Percentiles rank a stretch among this genome's conserved stretches.
phyloP scores from a whole-genome alignment of 2,113 vertebrate genomes.

The Pelmatolapia mariae region DNA sequence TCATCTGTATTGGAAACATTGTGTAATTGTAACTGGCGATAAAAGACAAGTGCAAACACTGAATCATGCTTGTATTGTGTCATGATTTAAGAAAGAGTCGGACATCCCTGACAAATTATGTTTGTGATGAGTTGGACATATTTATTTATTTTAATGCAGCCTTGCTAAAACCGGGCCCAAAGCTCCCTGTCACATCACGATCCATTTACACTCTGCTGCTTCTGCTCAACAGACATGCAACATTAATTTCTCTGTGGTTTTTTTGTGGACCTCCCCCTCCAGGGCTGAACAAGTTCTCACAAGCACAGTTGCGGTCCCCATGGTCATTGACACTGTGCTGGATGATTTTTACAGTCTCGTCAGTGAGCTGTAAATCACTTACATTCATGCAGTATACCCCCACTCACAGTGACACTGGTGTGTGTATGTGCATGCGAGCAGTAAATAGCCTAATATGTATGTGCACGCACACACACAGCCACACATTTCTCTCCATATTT shows the following conservation, averaged over 20 bases:
- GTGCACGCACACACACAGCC: neutral
- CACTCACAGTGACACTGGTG: slow-evolving; percentile 17
- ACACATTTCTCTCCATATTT: neutral
- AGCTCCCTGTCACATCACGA: neutral
- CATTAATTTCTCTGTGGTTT: slow-evolving; percentile 24
- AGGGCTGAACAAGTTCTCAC: slow-evolving; percentile 3
- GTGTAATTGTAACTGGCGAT: neutral
- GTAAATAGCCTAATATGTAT: neutral
- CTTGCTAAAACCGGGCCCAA: neutral
- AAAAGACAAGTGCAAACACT: neutral
- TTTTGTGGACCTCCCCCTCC: neutral
- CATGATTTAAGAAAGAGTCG: neutral
- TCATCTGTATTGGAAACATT: neutral
- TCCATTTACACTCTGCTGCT: slow-evolving; percentile 19
- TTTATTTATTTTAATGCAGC: neutral
- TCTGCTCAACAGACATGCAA: slow-evolving; percentile 11
- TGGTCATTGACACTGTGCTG: neutral
- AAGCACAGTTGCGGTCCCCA: neutral
- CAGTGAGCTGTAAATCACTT: slow-evolving; percentile 37
- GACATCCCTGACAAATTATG: neutral
- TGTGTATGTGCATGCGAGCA: neutral
- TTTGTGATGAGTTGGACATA: neutral
- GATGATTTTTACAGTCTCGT: slow-evolving; percentile 2
- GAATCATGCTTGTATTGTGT: neutral
- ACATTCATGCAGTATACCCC: neutral